Evolutionary conservation across 2,113 vertebrate genomes (phyloP), one percentile per base, ranked within the genome.

Genomic region (Perca flavescens): DNA sequence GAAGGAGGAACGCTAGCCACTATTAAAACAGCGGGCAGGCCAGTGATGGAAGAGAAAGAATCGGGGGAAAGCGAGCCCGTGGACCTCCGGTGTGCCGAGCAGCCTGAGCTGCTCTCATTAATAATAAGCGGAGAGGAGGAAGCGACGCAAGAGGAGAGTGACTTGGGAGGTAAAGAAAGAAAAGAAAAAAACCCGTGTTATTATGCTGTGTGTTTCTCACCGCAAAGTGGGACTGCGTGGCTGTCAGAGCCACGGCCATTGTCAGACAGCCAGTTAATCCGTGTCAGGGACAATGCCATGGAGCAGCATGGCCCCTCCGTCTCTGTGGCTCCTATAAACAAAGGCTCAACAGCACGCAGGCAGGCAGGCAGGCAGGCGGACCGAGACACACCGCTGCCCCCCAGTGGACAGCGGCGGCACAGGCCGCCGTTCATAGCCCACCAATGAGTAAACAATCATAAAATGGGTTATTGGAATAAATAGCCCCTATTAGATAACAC

Each of bases 271-370:
- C 82, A 81, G 88, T 92, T 92, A 92, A 93, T 94, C 91, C 87
- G 90, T 84, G 86, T 94, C 86, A 89, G 92, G 91, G 95, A 95
- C 94, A 95, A 95, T 95, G 89, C 92, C 86, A 61, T 83, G 70
- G 76, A 93, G 90, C 91, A 88, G 94, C 94, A 95, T 96, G 95
- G 94, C 93, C 91, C 93, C 94, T 93, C 88, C 80, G 93, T 94
- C 92, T 93, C 90, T 89, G 83, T 93, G 94, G 93, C 95, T 96
- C 94, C 95, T 95, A 94, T 94, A 96, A 96, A 95, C 96, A 96
- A 96, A 96, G 96, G 92, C 94, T 93, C 90, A 93, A 93, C 91
- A 83, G 92, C 92, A 92, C 91, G 75, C 88, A 93, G 92, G 87
- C 28, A 28, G 28, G 31, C 28, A 31, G 28, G 28, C 31, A 31